Evolutionary conservation across 1,140 invertebrate genomes (phyloP).

Genomic region (Triops longicaudatus): DNA sequence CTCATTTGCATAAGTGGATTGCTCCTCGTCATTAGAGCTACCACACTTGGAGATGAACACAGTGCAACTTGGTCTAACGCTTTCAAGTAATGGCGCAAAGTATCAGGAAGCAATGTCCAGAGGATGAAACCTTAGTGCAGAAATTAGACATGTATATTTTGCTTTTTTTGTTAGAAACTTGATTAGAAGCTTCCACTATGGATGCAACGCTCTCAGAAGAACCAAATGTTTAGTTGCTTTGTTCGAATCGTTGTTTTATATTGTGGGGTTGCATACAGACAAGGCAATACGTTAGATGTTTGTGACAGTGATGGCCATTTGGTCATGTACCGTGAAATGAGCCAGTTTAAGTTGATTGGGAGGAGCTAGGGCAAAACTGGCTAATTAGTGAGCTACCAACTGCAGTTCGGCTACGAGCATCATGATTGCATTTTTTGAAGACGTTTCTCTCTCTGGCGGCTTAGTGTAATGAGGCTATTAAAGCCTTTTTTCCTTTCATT

Average conservation of each 20-base stretch:
- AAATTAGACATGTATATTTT: too few relatives aligned
- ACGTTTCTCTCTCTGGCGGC: background rate
- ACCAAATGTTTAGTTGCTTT: too few relatives aligned
- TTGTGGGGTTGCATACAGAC: background rate
- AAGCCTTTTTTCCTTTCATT: constrained; percentile 2
- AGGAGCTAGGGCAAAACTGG: background rate
- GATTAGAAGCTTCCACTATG: too few relatives aligned
- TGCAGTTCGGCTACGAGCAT: background rate
- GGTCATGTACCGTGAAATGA: constrained; percentile 11
- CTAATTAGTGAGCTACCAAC: background rate
- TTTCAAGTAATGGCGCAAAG: too few relatives aligned
- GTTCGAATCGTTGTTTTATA: background rate
- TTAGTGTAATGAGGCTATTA: background rate
- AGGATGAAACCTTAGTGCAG: too few relatives aligned
- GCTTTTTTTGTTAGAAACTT: too few relatives aligned
- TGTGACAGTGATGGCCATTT: constrained; percentile 1
- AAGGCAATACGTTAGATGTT: background rate
- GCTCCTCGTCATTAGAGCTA: constrained; percentile 3
- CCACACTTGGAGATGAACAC: constrained; percentile 5
- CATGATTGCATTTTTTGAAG: background rate
- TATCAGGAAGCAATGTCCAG: too few relatives aligned
- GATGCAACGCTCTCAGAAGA: too few relatives aligned
- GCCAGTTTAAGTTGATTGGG: background rate
- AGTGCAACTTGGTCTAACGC: background rate
- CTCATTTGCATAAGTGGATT: constrained; percentile 15